Evolutionary conservation across 1,140 invertebrate genomes (phyloP), one percentile per base, ranked within the genome.

Genomic region (Dendroctonus ponderosae): DNA sequence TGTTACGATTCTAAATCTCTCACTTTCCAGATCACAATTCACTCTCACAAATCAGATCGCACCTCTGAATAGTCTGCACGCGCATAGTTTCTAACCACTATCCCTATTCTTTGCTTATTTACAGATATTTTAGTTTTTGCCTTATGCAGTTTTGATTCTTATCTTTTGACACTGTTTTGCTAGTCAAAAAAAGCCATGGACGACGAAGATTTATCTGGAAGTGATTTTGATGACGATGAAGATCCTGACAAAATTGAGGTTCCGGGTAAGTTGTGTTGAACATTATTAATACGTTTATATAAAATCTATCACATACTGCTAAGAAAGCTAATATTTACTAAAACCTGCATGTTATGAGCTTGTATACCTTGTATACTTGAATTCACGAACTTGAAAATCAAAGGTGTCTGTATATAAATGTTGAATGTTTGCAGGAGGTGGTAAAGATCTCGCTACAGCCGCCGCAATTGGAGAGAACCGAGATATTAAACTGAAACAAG

Each of bases 181-280:
- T 70, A 74, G 73, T 68, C 71, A 49, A 76, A 75, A 69, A 73
- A 72, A 64, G 54, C 69, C 79, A 74, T 75, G 80, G 80, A 82
- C 57, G 83, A 85, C 59, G 85, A 86, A 76, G 87, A 89, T 64
- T 85, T 86, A 59, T 89, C 88, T 41, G 89, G 86, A 63, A 90
- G 89, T 67, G 90, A 92, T 76, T 92, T 92, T 78, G 90, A 92
- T 75, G 91, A 92, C 75, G 90, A 93, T 80, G 91, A 92, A 71
- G 91, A 94, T 85, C 91, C 91, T 62, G 91, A 94, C 78, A 91
- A 91, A 81, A 91, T 92, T 79, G 89, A 93, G 86, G 90, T 94
- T 44, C 91, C 91, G 79, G 91, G 91, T 91, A 80, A 79, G 74
- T 3, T 26, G 26, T 26, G 1, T 26, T 26, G 26, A 26, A 26